Percentiles rank a stretch among this genome's conserved stretches.
These are phyloP conservation scores for Darevskia nairensis DNA, from an alignment of 2,797 vertebrate genomes.

Conservation along the genomic window DNA sequence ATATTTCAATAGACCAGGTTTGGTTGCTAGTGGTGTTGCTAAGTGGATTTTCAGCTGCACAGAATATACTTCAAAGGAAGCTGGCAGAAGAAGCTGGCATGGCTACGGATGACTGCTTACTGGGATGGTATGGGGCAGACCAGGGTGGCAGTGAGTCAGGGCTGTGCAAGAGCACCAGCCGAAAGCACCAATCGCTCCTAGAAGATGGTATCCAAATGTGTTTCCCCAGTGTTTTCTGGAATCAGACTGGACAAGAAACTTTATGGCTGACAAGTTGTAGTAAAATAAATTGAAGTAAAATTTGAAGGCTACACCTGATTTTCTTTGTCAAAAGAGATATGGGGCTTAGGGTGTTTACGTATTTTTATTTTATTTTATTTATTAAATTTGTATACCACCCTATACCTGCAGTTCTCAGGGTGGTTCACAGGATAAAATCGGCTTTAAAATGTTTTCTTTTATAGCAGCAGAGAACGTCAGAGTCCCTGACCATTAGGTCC, in stretches of 20 bases:
- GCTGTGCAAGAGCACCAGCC: too few relatives aligned
- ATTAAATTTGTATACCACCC: too few relatives aligned
- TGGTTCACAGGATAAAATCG: too few relatives aligned
- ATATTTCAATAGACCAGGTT: neutral
- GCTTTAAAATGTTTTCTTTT: neutral
- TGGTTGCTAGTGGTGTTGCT: neutral
- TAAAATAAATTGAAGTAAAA: neutral
- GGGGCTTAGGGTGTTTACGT: neutral
- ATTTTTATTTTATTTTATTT: too few relatives aligned
- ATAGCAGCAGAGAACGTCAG: neutral
- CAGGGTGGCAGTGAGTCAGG: too few relatives aligned
- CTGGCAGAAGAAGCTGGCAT: too few relatives aligned
- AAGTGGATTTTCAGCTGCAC: neutral
- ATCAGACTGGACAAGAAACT: constrained; percentile 31
- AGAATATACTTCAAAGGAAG: too few relatives aligned
- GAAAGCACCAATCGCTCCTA: neutral
- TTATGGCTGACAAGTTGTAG: constrained; percentile 20
- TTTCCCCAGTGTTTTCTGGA: neutral
- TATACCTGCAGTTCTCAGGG: too few relatives aligned
- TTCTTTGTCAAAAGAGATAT: too few relatives aligned
- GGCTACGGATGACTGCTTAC: too few relatives aligned
- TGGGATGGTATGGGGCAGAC: too few relatives aligned
- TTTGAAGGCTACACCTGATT: too few relatives aligned
- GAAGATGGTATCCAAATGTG: neutral
- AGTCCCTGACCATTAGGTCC: neutral